Percentiles rank a stretch among this genome's conserved stretches.
phyloP scores from a whole-genome alignment of 2,797 vertebrate species.

The Sebastes cheni region DNA sequence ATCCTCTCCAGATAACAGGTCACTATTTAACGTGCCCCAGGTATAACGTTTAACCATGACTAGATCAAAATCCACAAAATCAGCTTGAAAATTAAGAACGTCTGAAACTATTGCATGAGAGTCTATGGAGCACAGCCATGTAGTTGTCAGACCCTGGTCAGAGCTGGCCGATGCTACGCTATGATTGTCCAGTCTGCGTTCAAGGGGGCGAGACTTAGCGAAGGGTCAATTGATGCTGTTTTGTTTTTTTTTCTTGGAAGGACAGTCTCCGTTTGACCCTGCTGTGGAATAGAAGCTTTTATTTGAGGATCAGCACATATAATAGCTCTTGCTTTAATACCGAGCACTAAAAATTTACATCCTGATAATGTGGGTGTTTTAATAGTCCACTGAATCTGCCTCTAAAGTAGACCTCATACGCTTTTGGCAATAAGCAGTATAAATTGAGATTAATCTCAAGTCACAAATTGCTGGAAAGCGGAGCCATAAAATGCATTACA shows the following conservation, averaged over 20 bases:
- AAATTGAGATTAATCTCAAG: constrained; percentile 41
- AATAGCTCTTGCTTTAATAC: constrained; percentile 35
- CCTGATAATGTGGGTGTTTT: constrained; percentile 37
- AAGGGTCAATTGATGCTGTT: not conserved
- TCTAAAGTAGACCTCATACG: constrained; percentile 46
- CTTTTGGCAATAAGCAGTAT: constrained; percentile 51
- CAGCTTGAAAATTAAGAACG: accelerated
- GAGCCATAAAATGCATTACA: constrained; percentile 39
- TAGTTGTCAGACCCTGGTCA: too few species aligned
- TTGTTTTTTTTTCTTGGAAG: not conserved
- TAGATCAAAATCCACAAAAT: not conserved
- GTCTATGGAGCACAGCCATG: too few species aligned
- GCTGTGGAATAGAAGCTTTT: constrained; percentile 14
- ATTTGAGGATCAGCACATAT: constrained; percentile 29
- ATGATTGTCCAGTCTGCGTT: too few species aligned
- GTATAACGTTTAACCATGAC: not conserved
- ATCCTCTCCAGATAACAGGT: not conserved
- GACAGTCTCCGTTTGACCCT: not conserved
- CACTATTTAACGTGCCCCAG: not conserved
- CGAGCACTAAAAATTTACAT: constrained; percentile 46
- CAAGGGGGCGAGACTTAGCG: too few species aligned
- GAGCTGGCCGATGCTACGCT: too few species aligned
- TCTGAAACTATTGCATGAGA: too few species aligned
- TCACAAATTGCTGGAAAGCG: constrained; percentile 29
- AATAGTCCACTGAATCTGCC: constrained; percentile 47